Base-by-base conservation (phyloP, 92 coral and sea anemone genomes). In the Porites lobata region DNA sequence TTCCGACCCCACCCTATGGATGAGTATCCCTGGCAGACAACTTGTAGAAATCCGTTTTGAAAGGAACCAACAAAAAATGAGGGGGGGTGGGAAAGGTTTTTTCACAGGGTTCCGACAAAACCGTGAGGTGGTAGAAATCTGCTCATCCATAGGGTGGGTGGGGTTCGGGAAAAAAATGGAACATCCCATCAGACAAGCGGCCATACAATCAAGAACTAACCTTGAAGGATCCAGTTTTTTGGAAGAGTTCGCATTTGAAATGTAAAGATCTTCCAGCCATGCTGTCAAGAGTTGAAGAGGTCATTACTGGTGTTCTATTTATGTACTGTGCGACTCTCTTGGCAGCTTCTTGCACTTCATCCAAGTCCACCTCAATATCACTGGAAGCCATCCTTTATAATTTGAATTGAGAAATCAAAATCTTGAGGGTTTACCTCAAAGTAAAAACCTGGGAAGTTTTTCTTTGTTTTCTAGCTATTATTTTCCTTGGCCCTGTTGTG, bases 161-260 rank as follows among this genome's bases (percentile, higher is more conserved):
- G 51, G 22, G 78, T 0, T 0, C 2, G 0, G 29, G 32, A 3
- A 14, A 74, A 74, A 1, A 74, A 74, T 74, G 78, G 78, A 52
- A 50, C 61, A 53, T 50, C 15, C 29, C 61, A 38, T 38, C 47
- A 38, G 47, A 38, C 47, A 38, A 38, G 47, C 7, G 0, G 0
- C 47, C 0, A 38, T 38, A 4, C 47, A 38, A 38, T 38, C 47
- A 38, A n/a, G 29, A 52, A 52, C 63, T 10, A 10, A 96, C 98
- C 96, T 96, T 96, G 76, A 96, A 96, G 50, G 99, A 98, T 59
- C 99, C 99, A 53, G 91, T 90, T 81, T 96, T 96, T 86, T 96
- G 99, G 50, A 96, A 90, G 70, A 87, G 86, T 86, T 96, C 98
- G 91, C 99, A 96, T 86, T 96, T 96, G 79, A 96, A 96, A 78